Evolutionary conservation across 2,888 invertebrate genomes (phyloP).

Genomic region (Pristionchus japonicus): DNA sequence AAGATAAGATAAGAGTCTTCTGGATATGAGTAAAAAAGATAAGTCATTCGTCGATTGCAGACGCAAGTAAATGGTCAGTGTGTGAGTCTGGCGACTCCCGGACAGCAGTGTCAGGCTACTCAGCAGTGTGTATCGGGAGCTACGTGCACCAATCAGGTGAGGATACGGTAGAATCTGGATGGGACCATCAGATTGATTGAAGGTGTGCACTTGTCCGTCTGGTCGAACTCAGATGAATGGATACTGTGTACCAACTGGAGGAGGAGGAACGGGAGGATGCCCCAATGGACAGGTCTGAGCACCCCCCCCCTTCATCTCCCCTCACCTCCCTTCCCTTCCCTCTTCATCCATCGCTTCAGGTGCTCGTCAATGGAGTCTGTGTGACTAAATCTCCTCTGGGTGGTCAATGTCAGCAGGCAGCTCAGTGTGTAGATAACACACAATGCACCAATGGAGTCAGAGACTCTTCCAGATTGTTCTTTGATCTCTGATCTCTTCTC

Average conservation of each 20-base stretch:
- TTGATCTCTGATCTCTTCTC: not conserved
- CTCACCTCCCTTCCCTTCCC: not conserved
- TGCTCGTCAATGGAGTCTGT: not conserved
- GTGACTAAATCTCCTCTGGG: not conserved
- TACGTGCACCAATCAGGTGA: not conserved
- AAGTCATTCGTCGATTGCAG: not conserved
- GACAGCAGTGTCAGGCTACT: not conserved
- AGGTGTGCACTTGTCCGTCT: slow-evolving; percentile 19
- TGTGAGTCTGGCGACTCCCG: not conserved
- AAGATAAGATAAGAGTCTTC: too few relatives aligned
- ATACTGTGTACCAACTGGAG: not conserved
- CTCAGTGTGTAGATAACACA: not conserved
- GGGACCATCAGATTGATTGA: not conserved
- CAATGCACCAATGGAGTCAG: not conserved
- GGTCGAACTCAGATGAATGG: slow-evolving; percentile 8
- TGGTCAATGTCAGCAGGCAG: not conserved
- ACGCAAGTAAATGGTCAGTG: slow-evolving; percentile 23
- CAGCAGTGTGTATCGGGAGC: slow-evolving; percentile 11
- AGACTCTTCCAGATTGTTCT: too few relatives aligned
- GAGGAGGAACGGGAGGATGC: slow-evolving; percentile 3
- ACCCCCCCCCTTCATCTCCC: not conserved
- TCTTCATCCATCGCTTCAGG: not conserved
- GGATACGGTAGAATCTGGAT: not conserved
- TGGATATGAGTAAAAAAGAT: too few relatives aligned
- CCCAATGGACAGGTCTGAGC: not conserved